Base-by-base conservation (phyloP, 2,113 vertebrate genomes). In the Plecturocebus donacophilus region DNA sequence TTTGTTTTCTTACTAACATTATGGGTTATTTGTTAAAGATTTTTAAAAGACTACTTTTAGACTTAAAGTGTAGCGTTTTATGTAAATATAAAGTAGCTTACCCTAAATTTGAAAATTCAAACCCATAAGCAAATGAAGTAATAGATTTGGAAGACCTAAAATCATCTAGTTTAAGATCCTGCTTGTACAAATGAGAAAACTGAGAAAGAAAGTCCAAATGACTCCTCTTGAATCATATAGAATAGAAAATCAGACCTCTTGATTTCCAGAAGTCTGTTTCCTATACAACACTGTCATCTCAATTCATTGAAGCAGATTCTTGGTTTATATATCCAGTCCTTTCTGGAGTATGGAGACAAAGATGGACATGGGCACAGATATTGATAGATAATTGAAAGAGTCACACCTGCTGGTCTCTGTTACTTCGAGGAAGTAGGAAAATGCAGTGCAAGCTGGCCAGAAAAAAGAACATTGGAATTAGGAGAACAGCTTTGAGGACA, bases 21-120 rank as follows among this genome's bases (percentile, higher is more conserved):
- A 40, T 16, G 40, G 38, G 27, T 81, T 64, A 35, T 38, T 92
- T 80, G 27, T 76, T 81, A 86, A 94, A 30, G 16, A 58, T 64
- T 45, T 83, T 96, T 93, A 17, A 64, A 91, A 83, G n/a, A 61
- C 61, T 70, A 9, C 66, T 82, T 88, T 88, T 30, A 85, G 77
- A 89, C 81, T 76, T 38, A 87, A 86, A 52, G 14, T 81, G 2
- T 66, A 80, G 49, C 61, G 20, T 56, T 89, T 92, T 82, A 47
- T 64, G 25, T 27, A 79, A 42, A 12, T 71, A n/a, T 85, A n/a
- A 75, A 94, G 80, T 19, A 91, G 8, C 11, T 75, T 49, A 40
- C 7, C 30, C 21, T 85, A 75, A 84, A 87, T 90, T 66, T 73
- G 68, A 79, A 95, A 68, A 35, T 45, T 85, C 27, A 91, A 77